Base-by-base conservation (phyloP, 2,113 vertebrate genomes). In the Sebastes fasciatus region DNA sequence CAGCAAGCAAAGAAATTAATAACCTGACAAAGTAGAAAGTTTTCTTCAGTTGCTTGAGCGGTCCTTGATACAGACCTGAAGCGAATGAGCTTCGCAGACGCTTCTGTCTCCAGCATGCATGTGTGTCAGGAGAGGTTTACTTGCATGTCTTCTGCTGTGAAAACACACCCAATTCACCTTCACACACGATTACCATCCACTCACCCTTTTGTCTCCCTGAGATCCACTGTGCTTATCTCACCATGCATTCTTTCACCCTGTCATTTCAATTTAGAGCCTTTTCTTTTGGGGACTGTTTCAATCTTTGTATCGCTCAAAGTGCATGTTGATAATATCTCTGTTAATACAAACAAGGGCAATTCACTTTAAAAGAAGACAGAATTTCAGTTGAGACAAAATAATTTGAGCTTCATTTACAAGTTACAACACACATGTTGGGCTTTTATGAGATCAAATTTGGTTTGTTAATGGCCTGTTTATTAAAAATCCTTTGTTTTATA, bases 11-110 rank as follows among this genome's bases (percentile, higher is more conserved):
- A 83, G 43, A 74, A 69, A 88, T 86, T 23, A 83, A 85, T 83
- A 88, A 86, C 57, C 67, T 86, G 85, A 85, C 71, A 87, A 74
- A 79, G 66, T 58, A 16, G 23, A 86, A 48, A 48, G 23, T 84
- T 87, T 77, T 79, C 54, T 79, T 60, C 13, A 61, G 69, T 66
- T 63, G 54, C 34, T 4, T 57, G 43, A 74, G 9, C 4, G 26
- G 45, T 48, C 66, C 67, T 77, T 71, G 40, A 78, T 73, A n/a
- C 71, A 49, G 80, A 88, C 79, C 85, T 77, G 42, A 85, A 67
- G 76, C 66, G 79, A 84, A 84, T 74, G 74, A 65, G 48, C 40
- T 49, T 64, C 74, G 69, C 49, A 65, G 58, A 71, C 49, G 6
- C 57, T 64, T 70, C 63, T 77, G 77, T 83, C 61, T 83, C 10